Percentiles rank a stretch among this genome's conserved stretches.
Conservation (phyloP, 1,140 invertebrate species). For the Drosophila parabipectinata region DNA sequence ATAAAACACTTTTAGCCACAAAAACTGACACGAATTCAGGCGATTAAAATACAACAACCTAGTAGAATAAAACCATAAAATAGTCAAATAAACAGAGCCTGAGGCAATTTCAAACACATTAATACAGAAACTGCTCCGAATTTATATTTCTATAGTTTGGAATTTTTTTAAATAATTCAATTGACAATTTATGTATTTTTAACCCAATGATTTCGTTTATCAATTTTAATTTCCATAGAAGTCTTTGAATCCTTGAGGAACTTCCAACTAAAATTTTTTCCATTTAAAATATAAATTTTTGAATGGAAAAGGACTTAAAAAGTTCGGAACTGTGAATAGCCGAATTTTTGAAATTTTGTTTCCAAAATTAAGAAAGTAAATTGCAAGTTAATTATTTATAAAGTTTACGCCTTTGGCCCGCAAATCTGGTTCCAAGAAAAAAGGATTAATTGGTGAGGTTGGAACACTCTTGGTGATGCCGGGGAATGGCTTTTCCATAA, state of each 20-base stretch:
- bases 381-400: slow-evolving; percentile 29
- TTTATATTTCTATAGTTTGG: slow-evolving; percentile 14
- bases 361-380: slow-evolving; percentile 22
- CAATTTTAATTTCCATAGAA: too few relatives aligned
- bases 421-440: slow-evolving; percentile 11
- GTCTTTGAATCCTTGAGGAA: too few relatives aligned
- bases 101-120: slow-evolving; percentile 21
- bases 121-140: slow-evolving; percentile 14
- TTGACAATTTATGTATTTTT: neutral
- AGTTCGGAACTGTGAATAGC: too few relatives aligned
- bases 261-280: too few relatives aligned
- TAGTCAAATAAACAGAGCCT: slow-evolving; percentile 19
- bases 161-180: neutral
- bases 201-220: too few relatives aligned
- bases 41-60: slow-evolving; percentile 16
- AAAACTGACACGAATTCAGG: slow-evolving; percentile 45
- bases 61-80: neutral
- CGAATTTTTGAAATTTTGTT: slow-evolving; percentile 8
- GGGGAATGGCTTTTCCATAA: slow-evolving; percentile 20
- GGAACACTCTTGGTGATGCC: neutral
- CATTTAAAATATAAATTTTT: too few relatives aligned
- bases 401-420: slow-evolving; percentile 23
- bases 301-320: too few relatives aligned
- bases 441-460: neutral
- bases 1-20: slow-evolving; percentile 43